A percentile compares a stretch with the other conserved stretches of the same genome.
These are phyloP conservation scores for Bombus terrestris DNA, from an alignment of 1,140 invertebrate species.

Conservation along the genomic window DNA sequence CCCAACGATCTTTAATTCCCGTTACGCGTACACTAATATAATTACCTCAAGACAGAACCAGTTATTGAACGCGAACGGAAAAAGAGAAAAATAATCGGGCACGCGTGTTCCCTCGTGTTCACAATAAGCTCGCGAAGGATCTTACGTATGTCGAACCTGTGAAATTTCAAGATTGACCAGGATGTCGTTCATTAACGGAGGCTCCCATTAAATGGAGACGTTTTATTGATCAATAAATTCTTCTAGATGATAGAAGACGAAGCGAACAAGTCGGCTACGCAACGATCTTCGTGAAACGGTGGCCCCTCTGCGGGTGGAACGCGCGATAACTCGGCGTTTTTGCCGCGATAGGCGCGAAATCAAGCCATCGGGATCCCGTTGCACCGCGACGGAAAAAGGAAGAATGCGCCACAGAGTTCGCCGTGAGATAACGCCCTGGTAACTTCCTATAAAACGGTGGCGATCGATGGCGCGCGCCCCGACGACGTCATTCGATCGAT, in stretches of 20 bases:
- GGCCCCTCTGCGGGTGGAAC: background rate
- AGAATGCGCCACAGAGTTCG: slow-evolving; percentile 25
- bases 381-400: slow-evolving; percentile 44
- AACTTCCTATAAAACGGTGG: slow-evolving; percentile 27
- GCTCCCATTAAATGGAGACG: background rate
- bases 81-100: background rate
- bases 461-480: slow-evolving; percentile 10
- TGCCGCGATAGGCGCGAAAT: slow-evolving; percentile 43
- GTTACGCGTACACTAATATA: slow-evolving; percentile 26
- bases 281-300: background rate
- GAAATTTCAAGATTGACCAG: slow-evolving; percentile 5
- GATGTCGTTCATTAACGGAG: slow-evolving; percentile 33
- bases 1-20: slow-evolving; percentile 15
- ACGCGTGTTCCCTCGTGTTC: background rate
- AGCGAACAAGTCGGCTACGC: background rate
- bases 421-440: slow-evolving; percentile 13
- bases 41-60: slow-evolving; percentile 30
- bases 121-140: background rate
- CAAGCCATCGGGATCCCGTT: slow-evolving; percentile 51
- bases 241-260: background rate
- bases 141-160: background rate
- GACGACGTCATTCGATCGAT: background rate
- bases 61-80: slow-evolving; percentile 6
- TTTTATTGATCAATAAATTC: slow-evolving; percentile 54
- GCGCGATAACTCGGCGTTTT: slow-evolving; percentile 29